Evolutionary conservation across 2,888 invertebrate species (phyloP).

Genomic region (Trachelus iudaicus): DNA sequence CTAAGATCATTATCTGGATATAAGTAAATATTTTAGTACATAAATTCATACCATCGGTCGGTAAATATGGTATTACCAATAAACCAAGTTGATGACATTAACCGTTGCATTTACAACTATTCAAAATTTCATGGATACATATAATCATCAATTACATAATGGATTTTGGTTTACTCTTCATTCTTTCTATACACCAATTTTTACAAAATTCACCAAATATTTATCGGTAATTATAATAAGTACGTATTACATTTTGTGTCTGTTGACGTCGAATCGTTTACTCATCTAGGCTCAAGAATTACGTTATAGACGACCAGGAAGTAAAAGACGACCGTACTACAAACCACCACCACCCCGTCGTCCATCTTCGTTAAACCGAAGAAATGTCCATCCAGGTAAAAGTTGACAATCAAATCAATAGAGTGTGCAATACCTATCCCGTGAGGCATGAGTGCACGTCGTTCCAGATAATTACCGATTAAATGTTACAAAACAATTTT

Average conservation of each 20-base stretch:
- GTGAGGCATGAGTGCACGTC: too few relatives aligned
- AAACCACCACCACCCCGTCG: constrained; percentile 36
- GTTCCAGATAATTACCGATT: neutral
- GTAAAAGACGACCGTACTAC: constrained; percentile 47
- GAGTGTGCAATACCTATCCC: neutral
- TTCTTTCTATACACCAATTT: neutral
- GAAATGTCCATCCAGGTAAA: constrained; percentile 57
- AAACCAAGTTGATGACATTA: neutral
- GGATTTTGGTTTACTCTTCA: neutral
- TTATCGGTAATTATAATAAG: neutral
- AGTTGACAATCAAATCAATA: neutral
- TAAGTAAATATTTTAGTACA: neutral
- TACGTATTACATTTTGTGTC: neutral
- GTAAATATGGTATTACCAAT: neutral
- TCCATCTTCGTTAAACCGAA: constrained; percentile 45
- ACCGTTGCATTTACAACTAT: neutral
- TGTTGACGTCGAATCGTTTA: neutral
- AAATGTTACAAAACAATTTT: neutral
- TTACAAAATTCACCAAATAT: neutral
- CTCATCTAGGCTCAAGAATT: constrained; percentile 56
- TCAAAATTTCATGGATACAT: too few relatives aligned
- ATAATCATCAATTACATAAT: too few relatives aligned
- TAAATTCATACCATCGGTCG: neutral
- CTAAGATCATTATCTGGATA: neutral
- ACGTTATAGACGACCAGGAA: constrained; percentile 44